Percentiles rank a stretch among this genome's conserved stretches.
These are phyloP conservation scores for Tapirus indicus DNA, from an alignment of 2,797 vertebrate species.

Conservation along the genomic window DNA sequence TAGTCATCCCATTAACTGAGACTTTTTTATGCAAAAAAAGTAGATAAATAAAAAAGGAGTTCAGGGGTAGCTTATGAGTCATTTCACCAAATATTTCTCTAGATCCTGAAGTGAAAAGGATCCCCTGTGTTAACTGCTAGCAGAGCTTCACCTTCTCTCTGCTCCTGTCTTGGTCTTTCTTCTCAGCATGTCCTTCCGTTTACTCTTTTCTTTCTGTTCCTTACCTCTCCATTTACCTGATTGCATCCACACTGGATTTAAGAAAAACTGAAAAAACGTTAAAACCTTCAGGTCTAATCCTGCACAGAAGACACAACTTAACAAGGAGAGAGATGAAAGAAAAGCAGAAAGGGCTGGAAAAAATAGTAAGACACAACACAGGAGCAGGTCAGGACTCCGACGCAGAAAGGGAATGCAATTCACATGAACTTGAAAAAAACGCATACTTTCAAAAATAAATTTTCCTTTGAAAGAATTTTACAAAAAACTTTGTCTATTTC, in stretches of 20 bases:
- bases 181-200: slow-evolving; percentile 1
- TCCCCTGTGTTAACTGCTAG: neutral
- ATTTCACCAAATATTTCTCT: neutral
- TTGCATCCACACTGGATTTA: slow-evolving; percentile 66
- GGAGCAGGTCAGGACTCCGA: slow-evolving; percentile 49
- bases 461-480: slow-evolving; percentile 85
- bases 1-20: neutral
- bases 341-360: slow-evolving; percentile 54
- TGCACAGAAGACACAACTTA: slow-evolving; percentile 75
- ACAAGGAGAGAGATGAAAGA: slow-evolving; percentile 80
- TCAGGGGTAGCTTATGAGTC: neutral
- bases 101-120: neutral
- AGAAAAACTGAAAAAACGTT: slow-evolving; percentile 4
- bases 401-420: slow-evolving; percentile 69
- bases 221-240: slow-evolving; percentile 44
- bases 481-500: slow-evolving; percentile 78
- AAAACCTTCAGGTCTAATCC: slow-evolving; percentile 75
- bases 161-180: neutral
- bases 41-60: neutral
- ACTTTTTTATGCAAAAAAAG: neutral
- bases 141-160: neutral
- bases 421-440: slow-evolving; percentile 68
- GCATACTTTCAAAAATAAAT: slow-evolving; percentile 82
- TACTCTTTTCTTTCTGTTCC: slow-evolving; percentile 30
- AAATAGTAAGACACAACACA: slow-evolving; percentile 39